Evolutionary conservation across 2,113 vertebrate genomes (phyloP).

Genomic region (Heterochromis multidens): DNA sequence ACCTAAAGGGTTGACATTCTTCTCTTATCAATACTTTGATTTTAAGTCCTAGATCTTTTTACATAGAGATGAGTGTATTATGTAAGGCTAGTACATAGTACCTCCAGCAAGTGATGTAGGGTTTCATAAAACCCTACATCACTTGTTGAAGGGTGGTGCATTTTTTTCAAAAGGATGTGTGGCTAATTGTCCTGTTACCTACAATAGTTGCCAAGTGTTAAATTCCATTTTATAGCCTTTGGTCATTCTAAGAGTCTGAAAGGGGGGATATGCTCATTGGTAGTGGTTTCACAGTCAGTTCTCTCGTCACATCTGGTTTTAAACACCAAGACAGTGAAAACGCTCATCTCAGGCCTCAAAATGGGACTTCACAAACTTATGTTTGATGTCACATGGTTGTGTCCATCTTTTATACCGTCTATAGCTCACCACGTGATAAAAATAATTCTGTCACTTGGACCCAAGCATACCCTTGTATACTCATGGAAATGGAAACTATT

Average conservation of each 20-base stretch:
- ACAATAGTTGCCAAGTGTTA: neutral
- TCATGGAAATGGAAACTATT: no score
- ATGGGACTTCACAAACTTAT: neutral
- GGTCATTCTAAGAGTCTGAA: neutral
- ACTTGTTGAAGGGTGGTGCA: neutral
- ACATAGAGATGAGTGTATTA: neutral
- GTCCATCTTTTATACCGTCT: no score
- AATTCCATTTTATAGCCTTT: neutral
- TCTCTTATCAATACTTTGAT: slow-evolving; percentile 33
- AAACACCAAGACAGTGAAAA: neutral
- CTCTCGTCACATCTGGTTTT: neutral
- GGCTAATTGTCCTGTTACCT: neutral
- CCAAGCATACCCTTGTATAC: no score
- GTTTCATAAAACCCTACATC: neutral
- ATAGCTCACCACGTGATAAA: no score
- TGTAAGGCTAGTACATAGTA: neutral
- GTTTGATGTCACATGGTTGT: no score
- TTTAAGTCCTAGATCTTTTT: slow-evolving; percentile 2
- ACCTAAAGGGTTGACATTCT: slow-evolving; percentile 32
- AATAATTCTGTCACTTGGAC: no score
- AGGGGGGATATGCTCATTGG: neutral
- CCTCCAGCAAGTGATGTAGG: no score
- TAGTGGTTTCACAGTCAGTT: neutral
- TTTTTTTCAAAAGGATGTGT: neutral
- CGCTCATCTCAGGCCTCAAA: rapidly evolving